These are phyloP conservation scores for Thalpophila matura DNA, from an alignment of 2,888 invertebrate genomes.

Conservation along the genomic window DNA sequence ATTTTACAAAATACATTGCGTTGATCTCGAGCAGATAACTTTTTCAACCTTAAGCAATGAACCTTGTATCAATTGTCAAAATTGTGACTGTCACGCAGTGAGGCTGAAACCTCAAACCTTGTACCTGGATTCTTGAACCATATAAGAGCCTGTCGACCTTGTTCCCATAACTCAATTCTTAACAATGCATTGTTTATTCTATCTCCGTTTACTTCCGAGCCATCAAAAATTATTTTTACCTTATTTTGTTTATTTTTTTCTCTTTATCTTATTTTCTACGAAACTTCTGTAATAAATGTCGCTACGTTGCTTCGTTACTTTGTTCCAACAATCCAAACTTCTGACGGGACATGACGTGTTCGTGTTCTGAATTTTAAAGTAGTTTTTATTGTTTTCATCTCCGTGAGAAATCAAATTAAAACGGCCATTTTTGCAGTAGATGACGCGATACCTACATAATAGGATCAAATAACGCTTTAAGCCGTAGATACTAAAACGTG, in stretches of 20 bases:
- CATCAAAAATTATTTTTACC: constrained; percentile 1
- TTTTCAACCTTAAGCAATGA: too few species aligned
- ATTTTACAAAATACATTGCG: too few species aligned
- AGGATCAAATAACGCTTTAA: too few species aligned
- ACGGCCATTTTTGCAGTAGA: too few species aligned
- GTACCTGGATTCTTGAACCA: too few species aligned
- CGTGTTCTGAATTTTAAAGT: constrained; percentile 37
- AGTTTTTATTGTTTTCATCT: constrained; percentile 28
- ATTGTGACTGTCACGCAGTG: too few species aligned
- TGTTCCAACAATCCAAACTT: constrained; percentile 26
- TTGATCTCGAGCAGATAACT: too few species aligned
- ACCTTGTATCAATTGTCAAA: too few species aligned
- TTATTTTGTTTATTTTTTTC: constrained; percentile 11
- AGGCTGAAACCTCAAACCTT: too few species aligned
- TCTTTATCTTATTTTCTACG: background rate
- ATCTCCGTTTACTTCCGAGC: background rate
- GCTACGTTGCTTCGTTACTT: constrained; percentile 16
- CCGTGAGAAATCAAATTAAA: constrained; percentile 1
- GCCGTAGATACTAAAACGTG: too few species aligned
- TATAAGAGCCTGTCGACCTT: background rate
- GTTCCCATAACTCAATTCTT: background rate
- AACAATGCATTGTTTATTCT: background rate
- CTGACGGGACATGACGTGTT: constrained; percentile 28
- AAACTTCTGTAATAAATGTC: constrained; percentile 29
- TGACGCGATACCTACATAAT: too few species aligned